Evolutionary conservation across 2,888 invertebrate genomes (phyloP), one percentile per base, ranked within the genome.

Genomic region (Andrena hattorfiana): DNA sequence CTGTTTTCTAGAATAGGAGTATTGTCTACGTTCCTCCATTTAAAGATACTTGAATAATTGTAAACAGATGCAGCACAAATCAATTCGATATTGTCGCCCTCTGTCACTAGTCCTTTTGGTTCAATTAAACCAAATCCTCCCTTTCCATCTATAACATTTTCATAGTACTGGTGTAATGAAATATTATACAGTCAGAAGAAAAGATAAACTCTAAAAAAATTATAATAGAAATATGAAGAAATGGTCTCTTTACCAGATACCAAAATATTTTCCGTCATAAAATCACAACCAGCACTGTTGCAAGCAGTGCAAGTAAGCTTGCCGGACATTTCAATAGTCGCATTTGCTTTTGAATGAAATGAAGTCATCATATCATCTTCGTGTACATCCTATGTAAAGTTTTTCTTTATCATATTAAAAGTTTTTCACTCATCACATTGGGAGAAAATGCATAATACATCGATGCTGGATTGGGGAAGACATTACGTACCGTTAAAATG

Each of bases 11-110:
- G 8, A 23, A 93, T 72, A 5, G 71, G 75, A 10, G 73, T 68
- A 2, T 88, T 51, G 6, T 89, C 72, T 23, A 87, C 72, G 62
- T 91, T 87, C 54, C 90, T 93, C 97, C 96, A 97, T 20, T 92
- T 86, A 2, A 96, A 91, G 13, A 94, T 89, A 2, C 94, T 91
- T 0, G 95, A 94, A 80, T 93, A 94, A 84, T 94, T 93, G 69
- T 94, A 94, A 23, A 95, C 94, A 0, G 96, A 95, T 0, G 95
- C 96, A 2, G 95, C 95, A 91, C 97, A 97, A 5, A 93, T 94
- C 6, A 96, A 86, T 20, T 92, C 93, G 0, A 96, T 90, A 73
- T 95, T 90, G 83, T 97, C 96, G 0, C 95, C 95, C 42, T 94
- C 94, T 0, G 96, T 95, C 1, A 95, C 86, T 60, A 82, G 85